These are phyloP conservation scores for Porites cylindrica DNA, from an alignment of 92 coral and sea anemone species.

Conservation along the genomic window DNA sequence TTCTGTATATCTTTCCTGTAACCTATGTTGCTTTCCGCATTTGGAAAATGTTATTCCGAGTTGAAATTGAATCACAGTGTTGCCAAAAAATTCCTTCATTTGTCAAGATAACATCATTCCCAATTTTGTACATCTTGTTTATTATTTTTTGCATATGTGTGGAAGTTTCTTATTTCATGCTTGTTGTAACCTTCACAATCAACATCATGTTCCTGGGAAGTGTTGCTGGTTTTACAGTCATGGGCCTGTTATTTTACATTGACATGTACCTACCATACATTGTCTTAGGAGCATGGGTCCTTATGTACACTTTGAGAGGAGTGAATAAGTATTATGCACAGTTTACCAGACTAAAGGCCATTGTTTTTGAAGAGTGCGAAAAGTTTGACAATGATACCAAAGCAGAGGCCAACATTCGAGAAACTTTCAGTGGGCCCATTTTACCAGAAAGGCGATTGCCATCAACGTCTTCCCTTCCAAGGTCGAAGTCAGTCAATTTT, in stretches of 20 bases:
- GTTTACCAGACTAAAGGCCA: constrained; percentile 76
- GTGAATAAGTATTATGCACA: constrained; percentile 71
- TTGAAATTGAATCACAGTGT: constrained; percentile 84
- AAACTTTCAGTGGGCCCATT: constrained; percentile 68
- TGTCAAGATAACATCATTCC: constrained; percentile 74
- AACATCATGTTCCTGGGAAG: constrained; percentile 88
- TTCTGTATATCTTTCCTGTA: constrained; percentile 86
- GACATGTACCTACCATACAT: constrained; percentile 86
- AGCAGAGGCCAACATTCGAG: constrained; percentile 83
- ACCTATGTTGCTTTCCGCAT: constrained; percentile 94
- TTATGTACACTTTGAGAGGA: constrained; percentile 70
- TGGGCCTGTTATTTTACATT: constrained; percentile 87
- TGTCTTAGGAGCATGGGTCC: constrained; percentile 59
- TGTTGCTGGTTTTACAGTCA: constrained; percentile 82
- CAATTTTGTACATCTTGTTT: constrained; percentile 83
- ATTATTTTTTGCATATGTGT: constrained; percentile 87
- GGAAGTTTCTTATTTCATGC: constrained; percentile 81
- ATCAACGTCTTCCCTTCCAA: constrained; percentile 60
- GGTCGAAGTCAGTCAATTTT: constrained; percentile 49
- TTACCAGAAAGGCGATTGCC: constrained; percentile 47
- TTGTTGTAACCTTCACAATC: constrained; percentile 73
- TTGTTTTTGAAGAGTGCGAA: constrained; percentile 92
- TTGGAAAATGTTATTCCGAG: constrained; percentile 85
- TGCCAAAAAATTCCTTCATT: constrained; percentile 80
- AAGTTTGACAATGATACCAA: constrained; percentile 74